Conservation (phyloP, 2,888 invertebrate genomes). For the Apocheima hispidaria region DNA sequence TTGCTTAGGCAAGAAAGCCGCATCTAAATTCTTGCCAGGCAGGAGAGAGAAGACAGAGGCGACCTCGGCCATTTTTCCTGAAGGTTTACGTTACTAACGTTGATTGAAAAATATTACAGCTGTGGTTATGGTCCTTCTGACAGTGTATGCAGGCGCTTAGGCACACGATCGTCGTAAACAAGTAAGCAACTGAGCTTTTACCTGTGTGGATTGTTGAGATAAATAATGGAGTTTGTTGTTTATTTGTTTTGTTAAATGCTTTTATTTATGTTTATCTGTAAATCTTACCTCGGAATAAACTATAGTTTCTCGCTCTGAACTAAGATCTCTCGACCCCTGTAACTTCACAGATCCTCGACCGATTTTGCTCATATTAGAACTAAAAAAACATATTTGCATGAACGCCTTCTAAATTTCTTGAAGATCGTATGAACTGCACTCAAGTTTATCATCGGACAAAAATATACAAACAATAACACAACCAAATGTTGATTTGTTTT, state of each 20-base stretch:
- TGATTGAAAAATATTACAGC: constrained; percentile 65
- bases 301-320: too few species aligned
- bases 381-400: too few species aligned
- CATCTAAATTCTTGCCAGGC: constrained; percentile 19
- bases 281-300: not conserved
- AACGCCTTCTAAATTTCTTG: too few species aligned
- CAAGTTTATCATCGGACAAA: too few species aligned
- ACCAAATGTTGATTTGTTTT: too few species aligned
- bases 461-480: too few species aligned
- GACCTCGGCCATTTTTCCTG: constrained; percentile 42
- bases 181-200: constrained; percentile 5
- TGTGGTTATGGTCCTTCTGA: constrained; percentile 2
- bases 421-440: too few species aligned
- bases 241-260: not conserved
- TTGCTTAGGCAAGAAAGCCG: too few species aligned
- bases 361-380: too few species aligned
- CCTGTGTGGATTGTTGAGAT: constrained; percentile 9
- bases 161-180: constrained; percentile 25
- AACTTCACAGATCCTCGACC: too few species aligned
- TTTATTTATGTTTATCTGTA: not conserved
- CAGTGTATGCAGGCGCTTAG: constrained; percentile 12
- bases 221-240: constrained; percentile 1
- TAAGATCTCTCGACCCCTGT: too few species aligned
- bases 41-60: constrained; percentile 37
- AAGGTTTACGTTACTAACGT: constrained; percentile 55